phyloP scores from a whole-genome alignment of 2,113 vertebrate species.

The Atlantisia rogersi region DNA sequence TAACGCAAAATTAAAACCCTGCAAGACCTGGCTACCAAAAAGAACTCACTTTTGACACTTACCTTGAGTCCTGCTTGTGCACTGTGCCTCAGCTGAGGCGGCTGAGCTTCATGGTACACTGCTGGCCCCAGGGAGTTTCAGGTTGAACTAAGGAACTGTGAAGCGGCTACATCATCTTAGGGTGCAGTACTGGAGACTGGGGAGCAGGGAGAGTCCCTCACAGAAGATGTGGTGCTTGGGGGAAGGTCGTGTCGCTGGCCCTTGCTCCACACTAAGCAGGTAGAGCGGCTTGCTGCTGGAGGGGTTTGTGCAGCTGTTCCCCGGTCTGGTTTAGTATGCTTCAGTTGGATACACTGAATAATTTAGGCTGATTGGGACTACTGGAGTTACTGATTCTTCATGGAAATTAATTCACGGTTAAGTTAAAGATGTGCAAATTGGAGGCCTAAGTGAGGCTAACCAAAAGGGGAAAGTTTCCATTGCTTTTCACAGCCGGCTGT shows the following conservation, averaged over 20 bases:
- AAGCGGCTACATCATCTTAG: background rate
- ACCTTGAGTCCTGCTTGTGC: background rate
- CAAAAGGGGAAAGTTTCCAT: background rate
- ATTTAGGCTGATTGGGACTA: background rate
- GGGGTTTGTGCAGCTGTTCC: background rate
- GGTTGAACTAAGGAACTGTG: background rate
- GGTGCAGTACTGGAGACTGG: background rate
- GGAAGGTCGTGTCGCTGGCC: background rate
- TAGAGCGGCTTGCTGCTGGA: fast-evolving
- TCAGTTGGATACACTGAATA: background rate
- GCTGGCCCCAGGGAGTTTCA: background rate
- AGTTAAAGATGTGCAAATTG: background rate
- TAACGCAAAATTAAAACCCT: background rate
- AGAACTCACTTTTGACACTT: background rate
- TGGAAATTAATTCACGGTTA: background rate
- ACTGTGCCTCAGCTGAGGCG: background rate
- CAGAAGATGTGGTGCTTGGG: background rate
- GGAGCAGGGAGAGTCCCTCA: background rate
- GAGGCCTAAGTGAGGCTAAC: background rate
- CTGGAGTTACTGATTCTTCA: background rate
- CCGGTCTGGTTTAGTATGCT: background rate
- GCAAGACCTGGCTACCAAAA: background rate
- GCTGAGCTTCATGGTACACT: background rate
- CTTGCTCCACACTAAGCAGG: fast-evolving
- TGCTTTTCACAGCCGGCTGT: background rate